Evolutionary conservation across 2,797 vertebrate genomes (phyloP).

Genomic region (Acanthornis magna): DNA sequence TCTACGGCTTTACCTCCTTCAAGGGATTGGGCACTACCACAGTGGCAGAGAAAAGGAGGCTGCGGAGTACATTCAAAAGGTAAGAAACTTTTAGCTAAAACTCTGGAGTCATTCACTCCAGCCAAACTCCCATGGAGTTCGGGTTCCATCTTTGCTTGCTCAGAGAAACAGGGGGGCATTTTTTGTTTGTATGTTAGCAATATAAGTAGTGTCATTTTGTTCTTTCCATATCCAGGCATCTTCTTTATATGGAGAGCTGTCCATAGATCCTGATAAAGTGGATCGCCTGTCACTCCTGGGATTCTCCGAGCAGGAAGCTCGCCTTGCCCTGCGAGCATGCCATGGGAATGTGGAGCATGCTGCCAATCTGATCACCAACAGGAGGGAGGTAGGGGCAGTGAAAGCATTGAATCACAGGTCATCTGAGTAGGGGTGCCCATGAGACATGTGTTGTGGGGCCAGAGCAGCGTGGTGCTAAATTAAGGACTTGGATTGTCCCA

Average conservation of each 20-base stretch:
- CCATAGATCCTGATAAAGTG: constrained; percentile 85
- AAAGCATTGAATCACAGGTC: neutral
- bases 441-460: neutral
- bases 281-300: constrained; percentile 81
- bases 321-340: constrained; percentile 89
- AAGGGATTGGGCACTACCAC: constrained; percentile 87
- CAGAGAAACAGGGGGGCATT: rapidly evolving
- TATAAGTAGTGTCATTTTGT: neutral
- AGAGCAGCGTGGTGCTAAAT: neutral
- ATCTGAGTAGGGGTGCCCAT: rapidly evolving
- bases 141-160: neutral
- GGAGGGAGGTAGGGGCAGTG: constrained; percentile 81
- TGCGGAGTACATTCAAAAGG: constrained; percentile 80
- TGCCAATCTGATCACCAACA: constrained; percentile 81
- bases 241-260: constrained; percentile 79
- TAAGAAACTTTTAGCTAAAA: constrained; percentile 29
- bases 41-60: constrained; percentile 85
- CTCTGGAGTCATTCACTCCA: neutral
- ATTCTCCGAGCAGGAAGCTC: constrained; percentile 88
- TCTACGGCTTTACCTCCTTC: constrained; percentile 90
- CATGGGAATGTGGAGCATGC: constrained; percentile 84
- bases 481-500: neutral
- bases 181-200: neutral
- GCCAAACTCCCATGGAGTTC: too few species aligned
- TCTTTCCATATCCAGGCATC: constrained; percentile 76